phyloP scores from a whole-genome alignment of 2,888 invertebrate genomes.

The Eledona agricola region DNA sequence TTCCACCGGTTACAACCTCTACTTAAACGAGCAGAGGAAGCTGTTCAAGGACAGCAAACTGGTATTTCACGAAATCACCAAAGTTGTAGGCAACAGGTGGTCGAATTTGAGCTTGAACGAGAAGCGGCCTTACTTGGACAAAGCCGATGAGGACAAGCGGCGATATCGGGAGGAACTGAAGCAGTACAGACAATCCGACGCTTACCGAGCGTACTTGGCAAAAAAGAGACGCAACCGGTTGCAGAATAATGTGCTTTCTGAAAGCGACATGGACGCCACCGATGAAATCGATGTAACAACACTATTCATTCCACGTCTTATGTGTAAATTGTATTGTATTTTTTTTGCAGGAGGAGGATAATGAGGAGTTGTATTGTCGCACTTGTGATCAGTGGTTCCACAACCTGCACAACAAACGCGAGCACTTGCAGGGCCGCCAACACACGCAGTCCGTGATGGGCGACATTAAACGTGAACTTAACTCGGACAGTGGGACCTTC shows the following conservation, averaged over 20 bases:
- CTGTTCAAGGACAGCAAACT: slow-evolving; percentile 64
- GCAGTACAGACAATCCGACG: slow-evolving; percentile 66
- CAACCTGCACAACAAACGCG: slow-evolving; percentile 68
- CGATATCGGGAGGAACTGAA: slow-evolving; percentile 67
- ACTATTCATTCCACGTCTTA: too few species aligned
- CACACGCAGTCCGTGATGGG: slow-evolving; percentile 64
- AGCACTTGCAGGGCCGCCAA: slow-evolving; percentile 67
- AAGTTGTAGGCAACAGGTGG: slow-evolving; percentile 68
- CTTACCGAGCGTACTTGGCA: slow-evolving; percentile 65
- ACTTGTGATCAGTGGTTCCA: slow-evolving; percentile 69
- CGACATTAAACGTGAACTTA: slow-evolving; percentile 59
- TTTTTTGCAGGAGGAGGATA: slow-evolving; percentile 65
- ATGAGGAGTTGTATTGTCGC: slow-evolving; percentile 67
- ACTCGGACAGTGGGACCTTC: slow-evolving; percentile 39
- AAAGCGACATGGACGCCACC: slow-evolving; percentile 65
- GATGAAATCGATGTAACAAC: slow-evolving; percentile 66
- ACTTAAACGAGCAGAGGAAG: slow-evolving; percentile 66
- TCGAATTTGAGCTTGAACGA: slow-evolving; percentile 65
- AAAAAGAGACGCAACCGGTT: slow-evolving; percentile 63
- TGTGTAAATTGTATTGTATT: slow-evolving; percentile 6
- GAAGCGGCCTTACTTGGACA: slow-evolving; percentile 66
- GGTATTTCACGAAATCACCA: slow-evolving; percentile 68
- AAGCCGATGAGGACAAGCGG: slow-evolving; percentile 67
- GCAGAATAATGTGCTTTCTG: slow-evolving; percentile 60
- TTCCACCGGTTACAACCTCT: slow-evolving; percentile 67